Conservation (phyloP, 2,888 invertebrate species). For the Acanthosepion esculentum region DNA sequence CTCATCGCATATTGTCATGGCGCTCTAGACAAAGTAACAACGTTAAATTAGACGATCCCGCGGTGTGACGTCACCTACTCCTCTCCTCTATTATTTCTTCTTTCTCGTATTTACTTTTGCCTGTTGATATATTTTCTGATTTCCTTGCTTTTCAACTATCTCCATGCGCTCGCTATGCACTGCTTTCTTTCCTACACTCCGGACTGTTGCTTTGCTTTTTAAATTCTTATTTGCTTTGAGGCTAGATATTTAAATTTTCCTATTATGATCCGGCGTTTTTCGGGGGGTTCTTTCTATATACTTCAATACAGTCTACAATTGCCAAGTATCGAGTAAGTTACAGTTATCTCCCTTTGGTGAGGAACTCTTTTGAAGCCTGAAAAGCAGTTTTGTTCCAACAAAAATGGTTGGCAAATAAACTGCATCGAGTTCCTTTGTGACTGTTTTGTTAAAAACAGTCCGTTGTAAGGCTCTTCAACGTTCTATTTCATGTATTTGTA, state of each 20-base stretch:
- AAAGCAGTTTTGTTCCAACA: not conserved
- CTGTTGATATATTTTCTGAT: not conserved
- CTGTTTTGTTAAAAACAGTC: not conserved
- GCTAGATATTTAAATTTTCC: not conserved
- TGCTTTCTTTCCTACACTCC: not conserved
- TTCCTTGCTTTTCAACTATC: too few species aligned
- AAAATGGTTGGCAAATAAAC: not conserved
- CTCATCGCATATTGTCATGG: slow-evolving; percentile 11
- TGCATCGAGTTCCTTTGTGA: not conserved
- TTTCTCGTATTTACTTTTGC: not conserved
- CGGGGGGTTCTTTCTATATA: not conserved
- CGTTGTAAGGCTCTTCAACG: not conserved
- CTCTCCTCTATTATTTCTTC: not conserved
- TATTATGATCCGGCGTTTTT: not conserved
- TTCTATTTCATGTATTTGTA: not conserved
- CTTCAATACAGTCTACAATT: not conserved
- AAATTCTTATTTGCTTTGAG: not conserved
- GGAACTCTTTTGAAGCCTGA: not conserved
- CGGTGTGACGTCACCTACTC: not conserved
- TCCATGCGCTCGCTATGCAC: not conserved
- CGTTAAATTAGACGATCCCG: not conserved
- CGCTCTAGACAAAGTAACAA: not conserved
- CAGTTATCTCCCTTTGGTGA: not conserved
- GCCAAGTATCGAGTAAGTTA: not conserved
- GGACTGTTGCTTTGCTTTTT: not conserved